These are phyloP conservation scores for Neodiprion fabricii DNA, from an alignment of 1,140 invertebrate species.

Conservation along the genomic window DNA sequence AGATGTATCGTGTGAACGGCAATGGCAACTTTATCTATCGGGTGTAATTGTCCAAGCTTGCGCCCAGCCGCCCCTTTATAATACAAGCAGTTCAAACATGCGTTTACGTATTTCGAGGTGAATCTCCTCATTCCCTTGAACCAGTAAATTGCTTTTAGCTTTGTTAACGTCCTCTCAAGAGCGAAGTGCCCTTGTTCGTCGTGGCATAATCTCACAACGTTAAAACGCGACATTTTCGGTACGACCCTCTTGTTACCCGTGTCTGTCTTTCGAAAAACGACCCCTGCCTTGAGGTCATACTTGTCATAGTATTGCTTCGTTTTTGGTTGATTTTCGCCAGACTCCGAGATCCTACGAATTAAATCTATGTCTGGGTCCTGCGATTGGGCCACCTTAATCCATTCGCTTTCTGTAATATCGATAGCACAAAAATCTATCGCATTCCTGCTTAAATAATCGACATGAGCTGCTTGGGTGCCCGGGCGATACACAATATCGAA, in stretches of 20 bases:
- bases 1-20: constrained; percentile 47
- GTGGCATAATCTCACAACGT: constrained; percentile 42
- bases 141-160: constrained; percentile 37
- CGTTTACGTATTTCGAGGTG: constrained; percentile 29
- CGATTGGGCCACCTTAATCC: constrained; percentile 25
- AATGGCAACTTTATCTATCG: constrained; percentile 36
- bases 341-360: too few species aligned
- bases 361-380: background rate
- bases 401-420: constrained; percentile 24
- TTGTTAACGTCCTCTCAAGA: constrained; percentile 34
- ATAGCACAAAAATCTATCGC: constrained; percentile 13
- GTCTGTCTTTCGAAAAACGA: constrained; percentile 31
- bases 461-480: constrained; percentile 40
- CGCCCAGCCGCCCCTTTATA: constrained; percentile 26
- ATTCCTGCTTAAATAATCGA: constrained; percentile 49
- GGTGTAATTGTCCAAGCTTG: constrained; percentile 34
- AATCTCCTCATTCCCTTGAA: constrained; percentile 36
- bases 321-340: too few species aligned
- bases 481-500: constrained; percentile 47
- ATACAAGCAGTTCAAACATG: constrained; percentile 31
- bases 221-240: constrained; percentile 37
- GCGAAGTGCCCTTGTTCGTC: constrained; percentile 36
- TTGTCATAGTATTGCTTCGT: constrained; percentile 21
- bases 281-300: constrained; percentile 19
- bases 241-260: constrained; percentile 41